Conservation (phyloP, 2,113 vertebrate genomes). For the Ramphastos sulfuratus region DNA sequence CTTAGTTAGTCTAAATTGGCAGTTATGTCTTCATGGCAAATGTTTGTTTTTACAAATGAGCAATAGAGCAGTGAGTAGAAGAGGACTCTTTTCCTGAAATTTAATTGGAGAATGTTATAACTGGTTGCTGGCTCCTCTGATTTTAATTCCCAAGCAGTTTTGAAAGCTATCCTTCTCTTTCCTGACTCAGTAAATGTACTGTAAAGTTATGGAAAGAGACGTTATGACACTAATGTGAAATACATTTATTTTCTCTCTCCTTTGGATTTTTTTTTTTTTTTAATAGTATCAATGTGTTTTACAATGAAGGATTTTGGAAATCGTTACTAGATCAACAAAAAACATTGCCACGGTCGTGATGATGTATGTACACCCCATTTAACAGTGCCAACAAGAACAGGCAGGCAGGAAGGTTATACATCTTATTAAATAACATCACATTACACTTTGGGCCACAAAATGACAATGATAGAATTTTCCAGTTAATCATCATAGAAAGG, state of each 20-base stretch:
- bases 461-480: constrained; percentile 49
- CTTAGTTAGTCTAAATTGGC: constrained; percentile 85
- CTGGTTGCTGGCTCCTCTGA: not conserved
- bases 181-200: not conserved
- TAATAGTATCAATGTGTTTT: not conserved
- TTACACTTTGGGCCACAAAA: constrained; percentile 44
- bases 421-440: constrained; percentile 56
- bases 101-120: constrained; percentile 15
- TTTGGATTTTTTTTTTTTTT: not conserved
- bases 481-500: constrained; percentile 52
- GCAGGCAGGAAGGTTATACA: constrained; percentile 25
- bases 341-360: not conserved
- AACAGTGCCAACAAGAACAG: not conserved
- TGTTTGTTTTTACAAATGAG: constrained; percentile 82
- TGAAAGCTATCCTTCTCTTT: not conserved
- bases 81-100: not conserved
- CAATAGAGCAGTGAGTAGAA: constrained; percentile 67
- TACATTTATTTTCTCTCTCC: not conserved
- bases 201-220: not conserved
- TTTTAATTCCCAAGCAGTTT: not conserved
- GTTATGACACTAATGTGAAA: not conserved
- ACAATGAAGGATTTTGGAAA: constrained; percentile 5
- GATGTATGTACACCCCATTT: constrained; percentile 8
- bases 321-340: constrained; percentile 30
- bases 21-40: constrained; percentile 79